These are phyloP conservation scores for Muraenolepis orangiensis DNA, from an alignment of 2,797 vertebrate genomes.

Conservation along the genomic window DNA sequence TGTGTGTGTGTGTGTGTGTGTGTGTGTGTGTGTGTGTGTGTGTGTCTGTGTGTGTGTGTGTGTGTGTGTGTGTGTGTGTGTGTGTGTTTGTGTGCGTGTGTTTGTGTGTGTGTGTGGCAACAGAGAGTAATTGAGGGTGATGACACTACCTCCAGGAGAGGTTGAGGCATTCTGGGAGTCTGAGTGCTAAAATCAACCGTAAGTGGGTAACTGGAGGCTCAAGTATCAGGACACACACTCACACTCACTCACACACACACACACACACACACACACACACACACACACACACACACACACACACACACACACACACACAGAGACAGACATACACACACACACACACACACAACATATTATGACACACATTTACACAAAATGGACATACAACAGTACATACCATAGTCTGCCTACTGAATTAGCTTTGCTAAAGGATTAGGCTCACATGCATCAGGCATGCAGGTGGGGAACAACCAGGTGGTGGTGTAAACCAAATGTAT, in stretches of 20 bases:
- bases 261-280: background rate
- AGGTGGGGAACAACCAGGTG: too few species aligned
- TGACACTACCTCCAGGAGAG: background rate
- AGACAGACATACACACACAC: too few species aligned
- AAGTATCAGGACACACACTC: background rate
- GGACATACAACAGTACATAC: background rate
- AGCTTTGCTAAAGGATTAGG: background rate
- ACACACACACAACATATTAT: background rate
- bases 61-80: background rate
- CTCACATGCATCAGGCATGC: background rate
- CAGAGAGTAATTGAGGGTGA: background rate
- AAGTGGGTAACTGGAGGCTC: slow-evolving; percentile 8
- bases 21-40: background rate
- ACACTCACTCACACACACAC: background rate
- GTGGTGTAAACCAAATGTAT: too few species aligned
- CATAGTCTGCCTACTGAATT: background rate
- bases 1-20: background rate
- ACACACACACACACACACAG: too few species aligned
- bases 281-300: too few species aligned
- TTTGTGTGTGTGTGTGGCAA: background rate
- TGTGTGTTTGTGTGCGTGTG: background rate
- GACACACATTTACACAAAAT: background rate
- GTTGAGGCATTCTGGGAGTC: background rate
- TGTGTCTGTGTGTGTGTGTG: background rate
- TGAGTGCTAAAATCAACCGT: slow-evolving; percentile 4